These are phyloP conservation scores for Caprella mutica DNA, from an alignment of 2,888 invertebrate genomes.

Conservation along the genomic window DNA sequence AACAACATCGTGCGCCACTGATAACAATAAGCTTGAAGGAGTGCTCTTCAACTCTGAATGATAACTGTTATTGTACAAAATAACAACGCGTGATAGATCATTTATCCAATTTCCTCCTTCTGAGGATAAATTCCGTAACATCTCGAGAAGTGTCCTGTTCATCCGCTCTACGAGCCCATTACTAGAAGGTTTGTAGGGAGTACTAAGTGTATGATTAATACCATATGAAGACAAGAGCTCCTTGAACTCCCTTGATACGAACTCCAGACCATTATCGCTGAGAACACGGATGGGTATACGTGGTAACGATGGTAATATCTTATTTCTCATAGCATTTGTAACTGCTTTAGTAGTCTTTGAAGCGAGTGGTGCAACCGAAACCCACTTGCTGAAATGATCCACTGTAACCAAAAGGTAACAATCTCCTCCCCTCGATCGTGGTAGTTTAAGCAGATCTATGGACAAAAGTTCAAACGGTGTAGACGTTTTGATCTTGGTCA, in stretches of 20 bases:
- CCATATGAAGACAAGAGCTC: not conserved
- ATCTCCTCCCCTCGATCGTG: not conserved
- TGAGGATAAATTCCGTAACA: not conserved
- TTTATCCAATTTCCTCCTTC: not conserved
- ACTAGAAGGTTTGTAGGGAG: not conserved
- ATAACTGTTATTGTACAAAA: not conserved
- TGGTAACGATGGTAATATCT: not conserved
- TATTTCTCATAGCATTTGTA: not conserved
- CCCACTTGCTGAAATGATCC: not conserved
- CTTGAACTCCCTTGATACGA: not conserved
- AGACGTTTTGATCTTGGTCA: not conserved
- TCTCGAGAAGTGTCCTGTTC: not conserved
- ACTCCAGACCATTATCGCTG: not conserved
- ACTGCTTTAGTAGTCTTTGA: not conserved
- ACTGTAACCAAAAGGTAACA: not conserved
- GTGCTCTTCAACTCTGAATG: not conserved
- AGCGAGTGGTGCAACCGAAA: not conserved
- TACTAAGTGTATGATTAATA: not conserved
- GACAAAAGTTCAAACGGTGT: not conserved
- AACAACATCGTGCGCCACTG: not conserved
- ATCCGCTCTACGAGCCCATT: not conserved
- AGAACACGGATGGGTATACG: not conserved
- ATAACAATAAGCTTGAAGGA: not conserved
- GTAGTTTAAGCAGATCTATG: not conserved
- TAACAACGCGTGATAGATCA: not conserved